phyloP scores from a whole-genome alignment of 2,797 vertebrate species.

The Syndactyla subalaris region DNA sequence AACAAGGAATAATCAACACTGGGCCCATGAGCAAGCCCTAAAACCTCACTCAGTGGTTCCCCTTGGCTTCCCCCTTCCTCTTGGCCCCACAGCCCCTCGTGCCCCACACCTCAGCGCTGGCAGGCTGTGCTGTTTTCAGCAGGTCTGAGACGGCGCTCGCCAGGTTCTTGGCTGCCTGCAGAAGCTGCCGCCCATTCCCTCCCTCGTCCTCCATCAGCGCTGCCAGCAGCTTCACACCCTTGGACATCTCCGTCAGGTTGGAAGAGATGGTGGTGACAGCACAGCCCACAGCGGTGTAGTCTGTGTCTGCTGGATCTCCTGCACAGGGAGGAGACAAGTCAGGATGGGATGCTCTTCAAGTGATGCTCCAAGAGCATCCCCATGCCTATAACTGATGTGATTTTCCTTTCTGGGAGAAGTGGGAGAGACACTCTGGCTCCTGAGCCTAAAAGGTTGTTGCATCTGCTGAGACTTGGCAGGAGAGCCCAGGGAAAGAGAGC shows the following conservation, averaged over 20 bases:
- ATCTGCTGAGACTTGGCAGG: neutral
- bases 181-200: conserved; percentile 89
- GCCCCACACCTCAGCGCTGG: conserved; percentile 87
- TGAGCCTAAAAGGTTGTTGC: rapidly evolving
- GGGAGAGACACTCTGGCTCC: neutral
- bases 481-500: neutral
- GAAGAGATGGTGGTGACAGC: conserved; percentile 98
- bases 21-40: rapidly evolving
- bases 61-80: neutral
- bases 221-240: conserved; percentile 93
- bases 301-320: conserved; percentile 97
- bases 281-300: conserved; percentile 96
- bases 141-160: conserved; percentile 92
- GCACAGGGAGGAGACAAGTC: neutral
- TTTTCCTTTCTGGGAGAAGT: neutral
- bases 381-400: neutral
- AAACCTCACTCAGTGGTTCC: neutral
- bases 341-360: neutral
- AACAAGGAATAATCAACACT: neutral
- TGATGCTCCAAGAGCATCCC: neutral
- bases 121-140: conserved; percentile 92
- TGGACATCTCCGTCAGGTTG: conserved; percentile 99
- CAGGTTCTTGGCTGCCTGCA: conserved; percentile 94
- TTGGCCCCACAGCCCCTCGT: neutral
- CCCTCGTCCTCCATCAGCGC: conserved; percentile 97